These are phyloP conservation scores for Poecilia velifera DNA, from an alignment of 2,797 vertebrate genomes.

Conservation along the genomic window DNA sequence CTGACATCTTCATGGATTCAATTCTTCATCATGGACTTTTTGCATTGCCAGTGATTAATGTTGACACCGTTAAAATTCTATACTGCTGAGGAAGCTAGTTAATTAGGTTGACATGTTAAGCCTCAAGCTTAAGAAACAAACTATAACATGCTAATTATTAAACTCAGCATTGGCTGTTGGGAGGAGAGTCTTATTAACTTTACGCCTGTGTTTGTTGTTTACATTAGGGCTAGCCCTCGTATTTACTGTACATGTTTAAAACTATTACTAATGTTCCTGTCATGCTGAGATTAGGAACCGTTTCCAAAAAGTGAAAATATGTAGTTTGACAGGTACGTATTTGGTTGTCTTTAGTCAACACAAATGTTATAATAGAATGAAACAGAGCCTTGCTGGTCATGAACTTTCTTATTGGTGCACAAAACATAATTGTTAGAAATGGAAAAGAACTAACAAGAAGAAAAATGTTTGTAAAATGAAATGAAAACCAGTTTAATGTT, in stretches of 20 bases:
- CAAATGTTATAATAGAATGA: background rate
- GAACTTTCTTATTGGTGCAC: background rate
- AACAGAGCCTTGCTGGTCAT: background rate
- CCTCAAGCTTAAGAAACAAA: background rate
- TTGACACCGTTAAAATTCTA: background rate
- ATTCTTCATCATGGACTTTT: background rate
- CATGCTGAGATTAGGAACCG: background rate
- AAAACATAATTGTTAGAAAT: background rate
- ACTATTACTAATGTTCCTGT: background rate
- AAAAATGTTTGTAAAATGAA: background rate
- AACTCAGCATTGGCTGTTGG: background rate
- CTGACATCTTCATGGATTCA: background rate
- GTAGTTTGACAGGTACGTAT: background rate
- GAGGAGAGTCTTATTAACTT: background rate
- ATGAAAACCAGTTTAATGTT: background rate
- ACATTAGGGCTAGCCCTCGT: background rate
- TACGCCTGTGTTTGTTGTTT: background rate
- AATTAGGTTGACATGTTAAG: background rate
- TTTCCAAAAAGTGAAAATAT: background rate
- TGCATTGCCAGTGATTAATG: no score
- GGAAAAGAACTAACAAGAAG: background rate
- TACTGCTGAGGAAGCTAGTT: background rate
- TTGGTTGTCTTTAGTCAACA: background rate
- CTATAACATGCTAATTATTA: background rate
- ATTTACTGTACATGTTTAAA: background rate